Conservation (phyloP, 2,113 vertebrate genomes). For the Echinops telfairi region DNA sequence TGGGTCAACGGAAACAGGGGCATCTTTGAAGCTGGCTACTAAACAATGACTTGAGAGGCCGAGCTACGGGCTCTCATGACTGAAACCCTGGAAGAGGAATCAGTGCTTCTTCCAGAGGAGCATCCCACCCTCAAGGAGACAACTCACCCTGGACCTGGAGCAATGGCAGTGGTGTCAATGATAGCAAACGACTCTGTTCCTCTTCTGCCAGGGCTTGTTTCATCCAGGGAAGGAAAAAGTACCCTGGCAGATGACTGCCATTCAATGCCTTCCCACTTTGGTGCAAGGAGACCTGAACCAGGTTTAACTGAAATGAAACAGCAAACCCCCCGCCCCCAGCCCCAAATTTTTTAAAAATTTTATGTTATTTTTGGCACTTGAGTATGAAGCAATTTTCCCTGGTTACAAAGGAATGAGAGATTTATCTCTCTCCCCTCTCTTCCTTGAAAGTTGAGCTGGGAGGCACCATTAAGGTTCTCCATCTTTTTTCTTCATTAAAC, state of each 20-base stretch:
- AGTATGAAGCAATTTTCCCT: not conserved
- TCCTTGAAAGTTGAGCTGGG: not conserved
- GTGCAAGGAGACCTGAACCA: not conserved
- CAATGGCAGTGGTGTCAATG: not conserved
- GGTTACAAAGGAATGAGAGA: not conserved
- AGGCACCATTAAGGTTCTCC: not conserved
- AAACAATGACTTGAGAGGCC: not conserved
- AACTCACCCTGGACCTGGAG: not conserved
- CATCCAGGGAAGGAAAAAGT: not conserved
- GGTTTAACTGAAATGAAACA: not conserved
- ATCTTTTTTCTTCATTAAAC: not conserved
- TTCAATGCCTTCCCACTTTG: not conserved
- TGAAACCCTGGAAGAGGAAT: not conserved
- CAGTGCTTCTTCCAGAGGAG: not conserved
- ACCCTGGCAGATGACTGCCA: not conserved
- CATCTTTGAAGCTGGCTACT: accelerated
- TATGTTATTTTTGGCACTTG: not conserved
- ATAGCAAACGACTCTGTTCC: not conserved
- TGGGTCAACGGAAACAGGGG: not conserved
- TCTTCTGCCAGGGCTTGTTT: not conserved
- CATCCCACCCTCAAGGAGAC: not conserved
- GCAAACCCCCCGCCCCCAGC: no score
- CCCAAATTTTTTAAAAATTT: no score
- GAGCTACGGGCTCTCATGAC: not conserved
- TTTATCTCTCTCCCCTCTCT: not conserved